A percentile compares a stretch with the other conserved stretches of the same genome.
These are phyloP conservation scores for Philaethria dido DNA, from an alignment of 2,888 invertebrate genomes.

Conservation along the genomic window DNA sequence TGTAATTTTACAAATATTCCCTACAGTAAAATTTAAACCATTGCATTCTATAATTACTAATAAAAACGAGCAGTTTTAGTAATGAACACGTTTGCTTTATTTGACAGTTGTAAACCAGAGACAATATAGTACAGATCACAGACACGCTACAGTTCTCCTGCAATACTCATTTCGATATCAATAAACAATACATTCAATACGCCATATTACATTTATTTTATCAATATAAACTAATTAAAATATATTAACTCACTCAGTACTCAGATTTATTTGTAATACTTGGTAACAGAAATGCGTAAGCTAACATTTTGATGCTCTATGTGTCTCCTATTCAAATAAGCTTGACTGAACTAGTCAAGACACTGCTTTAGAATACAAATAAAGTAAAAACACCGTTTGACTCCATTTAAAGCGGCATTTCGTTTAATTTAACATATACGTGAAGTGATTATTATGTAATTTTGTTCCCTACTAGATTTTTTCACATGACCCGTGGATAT, in stretches of 20 bases:
- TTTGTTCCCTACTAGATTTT: neutral
- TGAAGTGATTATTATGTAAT: neutral
- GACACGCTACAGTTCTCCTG: too few relatives aligned
- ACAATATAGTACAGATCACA: too few relatives aligned
- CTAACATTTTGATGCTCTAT: conserved; percentile 44
- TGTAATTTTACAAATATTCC: too few relatives aligned
- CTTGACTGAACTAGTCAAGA: conserved; percentile 32
- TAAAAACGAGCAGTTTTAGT: too few relatives aligned
- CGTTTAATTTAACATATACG: conserved; percentile 6
- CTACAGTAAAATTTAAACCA: too few relatives aligned
- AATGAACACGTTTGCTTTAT: too few relatives aligned
- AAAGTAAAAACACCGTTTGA: conserved; percentile 30
- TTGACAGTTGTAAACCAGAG: too few relatives aligned
- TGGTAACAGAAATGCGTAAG: conserved; percentile 31
- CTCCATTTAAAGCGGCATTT: conserved; percentile 17
- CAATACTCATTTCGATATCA: too few relatives aligned
- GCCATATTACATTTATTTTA: too few relatives aligned
- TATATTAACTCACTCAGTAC: neutral
- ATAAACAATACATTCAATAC: too few relatives aligned
- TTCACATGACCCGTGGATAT: neutral
- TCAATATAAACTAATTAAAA: neutral
- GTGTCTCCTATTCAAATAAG: conserved; percentile 55
- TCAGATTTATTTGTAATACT: neutral
- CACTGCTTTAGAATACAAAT: conserved; percentile 58
- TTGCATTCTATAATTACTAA: too few relatives aligned